Percentiles rank a stretch among this genome's conserved stretches.
Conservation (phyloP, 2,113 vertebrate species). For the Coregonus clupeaformis region DNA sequence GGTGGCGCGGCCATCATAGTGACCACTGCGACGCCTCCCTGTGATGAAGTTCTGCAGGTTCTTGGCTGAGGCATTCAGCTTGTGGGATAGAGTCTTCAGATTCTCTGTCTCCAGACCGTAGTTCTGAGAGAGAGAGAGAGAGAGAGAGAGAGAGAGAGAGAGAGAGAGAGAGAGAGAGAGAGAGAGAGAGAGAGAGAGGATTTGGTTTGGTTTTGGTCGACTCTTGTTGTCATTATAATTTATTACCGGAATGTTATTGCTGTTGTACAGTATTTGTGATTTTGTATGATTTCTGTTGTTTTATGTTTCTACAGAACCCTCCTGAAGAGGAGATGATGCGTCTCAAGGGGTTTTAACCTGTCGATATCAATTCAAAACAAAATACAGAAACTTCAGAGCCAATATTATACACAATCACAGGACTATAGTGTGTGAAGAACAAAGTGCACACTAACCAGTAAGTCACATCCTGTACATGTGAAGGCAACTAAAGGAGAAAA, state of each 20-base stretch:
- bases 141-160: neutral
- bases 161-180: too few relatives aligned
- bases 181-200: too few relatives aligned
- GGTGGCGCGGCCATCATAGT: constrained; percentile 86
- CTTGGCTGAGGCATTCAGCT: constrained; percentile 87
- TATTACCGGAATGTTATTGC: neutral
- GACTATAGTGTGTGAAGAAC: neutral
- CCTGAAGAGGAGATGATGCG: neutral
- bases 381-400: neutral
- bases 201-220: too few relatives aligned
- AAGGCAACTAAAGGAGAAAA: neutral
- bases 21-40: constrained; percentile 81
- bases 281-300: neutral
- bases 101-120: constrained; percentile 97
- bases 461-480: neutral
- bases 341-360: neutral
- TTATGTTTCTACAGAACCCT: neutral
- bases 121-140: constrained; percentile 76
- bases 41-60: constrained; percentile 95
- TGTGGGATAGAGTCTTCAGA: constrained; percentile 93
- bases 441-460: neutral
- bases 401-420: neutral
- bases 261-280: neutral
- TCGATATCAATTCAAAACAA: neutral
- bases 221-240: too few relatives aligned